Evolutionary conservation across 2,888 invertebrate genomes (phyloP).

Genomic region (Stenurella melanura): DNA sequence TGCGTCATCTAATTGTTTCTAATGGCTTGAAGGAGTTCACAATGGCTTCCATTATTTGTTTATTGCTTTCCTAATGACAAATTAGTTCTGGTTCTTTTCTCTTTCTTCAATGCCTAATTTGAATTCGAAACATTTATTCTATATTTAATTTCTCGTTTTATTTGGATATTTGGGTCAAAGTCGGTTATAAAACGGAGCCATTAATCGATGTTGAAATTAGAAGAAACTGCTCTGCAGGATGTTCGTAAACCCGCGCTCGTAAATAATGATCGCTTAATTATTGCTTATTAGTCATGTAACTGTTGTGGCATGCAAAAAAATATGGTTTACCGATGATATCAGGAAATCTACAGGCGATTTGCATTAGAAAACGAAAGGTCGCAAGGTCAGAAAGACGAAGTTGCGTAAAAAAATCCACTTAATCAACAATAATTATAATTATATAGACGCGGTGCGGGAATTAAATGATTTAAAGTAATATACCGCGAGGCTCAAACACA

Average conservation of each 20-base stretch:
- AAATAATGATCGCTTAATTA: neutral
- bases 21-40: neutral
- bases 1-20: slow-evolving; percentile 11
- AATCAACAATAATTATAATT: neutral
- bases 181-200: neutral
- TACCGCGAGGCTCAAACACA: neutral
- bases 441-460: neutral
- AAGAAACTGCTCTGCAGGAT: neutral
- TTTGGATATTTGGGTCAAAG: slow-evolving; percentile 12
- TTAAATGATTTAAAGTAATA: neutral
- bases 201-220: neutral
- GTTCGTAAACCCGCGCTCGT: neutral
- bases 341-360: slow-evolving; percentile 3
- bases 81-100: slow-evolving; percentile 18
- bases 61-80: neutral
- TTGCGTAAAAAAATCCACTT: neutral
- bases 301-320: neutral
- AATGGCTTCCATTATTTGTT: neutral
- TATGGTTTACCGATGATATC: neutral
- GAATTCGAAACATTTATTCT: neutral
- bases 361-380: slow-evolving; percentile 7
- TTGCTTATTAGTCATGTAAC: slow-evolving; percentile 7
- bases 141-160: neutral
- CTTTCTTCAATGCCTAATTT: neutral
- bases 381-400: neutral